phyloP scores from a whole-genome alignment of 2,888 invertebrate genomes.

The Plemyria rubiginata region DNA sequence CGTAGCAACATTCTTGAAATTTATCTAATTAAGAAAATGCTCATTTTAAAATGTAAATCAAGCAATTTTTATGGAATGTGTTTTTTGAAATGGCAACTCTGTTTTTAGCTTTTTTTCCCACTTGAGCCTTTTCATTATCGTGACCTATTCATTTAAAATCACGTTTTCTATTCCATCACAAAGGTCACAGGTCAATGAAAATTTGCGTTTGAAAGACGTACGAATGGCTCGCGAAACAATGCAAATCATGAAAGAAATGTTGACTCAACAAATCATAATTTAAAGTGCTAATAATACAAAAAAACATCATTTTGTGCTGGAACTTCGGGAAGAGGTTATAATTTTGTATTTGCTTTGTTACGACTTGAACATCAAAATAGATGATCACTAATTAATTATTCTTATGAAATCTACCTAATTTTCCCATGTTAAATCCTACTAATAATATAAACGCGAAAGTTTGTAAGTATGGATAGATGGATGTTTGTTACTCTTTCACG shows the following conservation, averaged over 20 bases:
- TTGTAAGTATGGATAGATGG: no score
- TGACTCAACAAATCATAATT: background rate
- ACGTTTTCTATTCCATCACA: background rate
- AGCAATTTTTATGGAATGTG: background rate
- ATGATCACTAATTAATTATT: no score
- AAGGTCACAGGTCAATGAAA: slow-evolving; percentile 13
- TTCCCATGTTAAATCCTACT: no score
- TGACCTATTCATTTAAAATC: background rate
- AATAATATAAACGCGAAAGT: no score
- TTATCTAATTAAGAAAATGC: background rate
- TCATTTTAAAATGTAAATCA: background rate
- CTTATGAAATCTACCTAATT: no score
- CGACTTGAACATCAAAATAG: no score
- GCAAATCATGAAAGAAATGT: background rate
- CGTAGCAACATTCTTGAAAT: no score
- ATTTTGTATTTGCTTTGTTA: no score
- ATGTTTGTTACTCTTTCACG: no score
- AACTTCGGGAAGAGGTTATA: no score
- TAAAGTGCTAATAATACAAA: no score
- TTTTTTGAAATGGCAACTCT: background rate
- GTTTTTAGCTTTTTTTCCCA: background rate
- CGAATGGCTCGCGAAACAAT: background rate
- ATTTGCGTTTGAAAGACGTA: background rate
- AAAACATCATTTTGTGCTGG: no score
- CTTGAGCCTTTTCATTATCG: background rate